Base-by-base conservation (phyloP, 2,113 vertebrate species). In the Cheilinus undulatus region DNA sequence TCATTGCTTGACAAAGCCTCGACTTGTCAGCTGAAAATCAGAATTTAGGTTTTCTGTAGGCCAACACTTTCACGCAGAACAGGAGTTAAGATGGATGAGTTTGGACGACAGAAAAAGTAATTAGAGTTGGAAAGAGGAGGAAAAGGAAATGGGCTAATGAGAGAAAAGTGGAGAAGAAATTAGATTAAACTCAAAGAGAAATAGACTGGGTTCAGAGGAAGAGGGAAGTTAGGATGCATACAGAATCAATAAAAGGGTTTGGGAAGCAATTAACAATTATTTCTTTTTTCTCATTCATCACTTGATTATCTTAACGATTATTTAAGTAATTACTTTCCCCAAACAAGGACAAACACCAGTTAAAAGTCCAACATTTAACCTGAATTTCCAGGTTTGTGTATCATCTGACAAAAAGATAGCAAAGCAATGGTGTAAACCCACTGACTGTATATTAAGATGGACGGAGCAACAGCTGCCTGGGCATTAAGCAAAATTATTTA, bases 1-100 rank as follows among this genome's bases (percentile, higher is more conserved):
- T 38, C 53, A 11, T 69, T 19, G 20, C 32, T 65, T 34, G 40
- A n/a, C 26, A 36, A 51, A 48, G 22, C 40, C 43, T 10, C 11
- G 23, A 12, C 32, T 22, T 17, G 0, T 68, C 53, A 45, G 40
- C 0, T 51, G 42, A 58, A n/a, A 67, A 60, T 36, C 15, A n/a
- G 42, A 53, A 30, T 30, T 56, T 52, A 53, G 40, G 32, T 15
- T 10, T 73, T 78, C 69, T 56, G 22, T 40, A 26, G 30, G 22
- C 32, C 26, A 49, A 12, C 7, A 7, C 38, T 36, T 17, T 10
- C 22, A 4, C 13, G 46, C 53, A 45, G 59, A 17, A 13, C 8
- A 56, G 32, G 22, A 40, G 38, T 30, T 23, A 24, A 56, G 20
- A 72, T 13, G 30, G 40, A 60, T 46, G 17, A 19, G 26, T 53